Conservation (phyloP, 2,113 vertebrate species). For the Ceyx melanurus region DNA sequence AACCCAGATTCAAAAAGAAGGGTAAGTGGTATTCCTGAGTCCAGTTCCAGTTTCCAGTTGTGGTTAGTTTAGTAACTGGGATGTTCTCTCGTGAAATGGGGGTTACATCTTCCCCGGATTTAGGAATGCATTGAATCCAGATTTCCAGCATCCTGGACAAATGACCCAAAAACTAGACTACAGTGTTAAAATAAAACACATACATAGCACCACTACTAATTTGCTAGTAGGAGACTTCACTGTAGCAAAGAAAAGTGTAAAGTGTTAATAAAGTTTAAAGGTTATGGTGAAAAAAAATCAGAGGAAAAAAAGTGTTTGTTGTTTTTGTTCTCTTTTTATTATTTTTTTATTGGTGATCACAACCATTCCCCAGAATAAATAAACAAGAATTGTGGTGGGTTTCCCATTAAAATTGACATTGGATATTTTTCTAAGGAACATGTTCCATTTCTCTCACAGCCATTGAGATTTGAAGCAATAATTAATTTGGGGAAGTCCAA, state of each 20-base stretch:
- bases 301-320: background rate
- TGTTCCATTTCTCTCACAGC: background rate
- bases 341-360: background rate
- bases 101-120: background rate
- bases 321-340: too few species aligned
- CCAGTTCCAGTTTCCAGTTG: background rate
- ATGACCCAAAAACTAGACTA: background rate
- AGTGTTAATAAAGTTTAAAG: background rate
- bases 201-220: background rate
- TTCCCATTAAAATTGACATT: background rate
- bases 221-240: background rate
- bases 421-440: background rate
- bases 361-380: background rate
- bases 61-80: background rate
- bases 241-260: background rate
- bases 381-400: background rate
- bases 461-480: slow-evolving; percentile 11
- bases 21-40: background rate
- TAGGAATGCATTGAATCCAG: background rate
- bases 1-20: background rate
- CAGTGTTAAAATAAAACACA: background rate
- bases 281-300: background rate
- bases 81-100: background rate
- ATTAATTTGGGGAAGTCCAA: slow-evolving; percentile 41
- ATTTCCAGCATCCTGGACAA: background rate